Percentiles rank a stretch among this genome's conserved stretches.
Evolutionary conservation across 2,888 invertebrate species (phyloP).

Genomic region (Thyatira batis): DNA sequence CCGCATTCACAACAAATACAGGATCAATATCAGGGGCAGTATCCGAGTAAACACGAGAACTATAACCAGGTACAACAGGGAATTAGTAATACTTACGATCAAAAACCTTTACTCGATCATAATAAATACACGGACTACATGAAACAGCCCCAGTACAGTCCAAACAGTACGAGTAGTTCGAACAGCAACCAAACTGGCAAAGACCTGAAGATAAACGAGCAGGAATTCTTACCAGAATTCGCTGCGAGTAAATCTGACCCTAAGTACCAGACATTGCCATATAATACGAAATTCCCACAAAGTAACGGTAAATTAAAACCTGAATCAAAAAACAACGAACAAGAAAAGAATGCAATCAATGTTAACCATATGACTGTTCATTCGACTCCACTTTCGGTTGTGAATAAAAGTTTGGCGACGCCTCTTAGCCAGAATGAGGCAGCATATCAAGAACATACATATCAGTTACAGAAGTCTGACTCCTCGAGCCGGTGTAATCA

Average conservation of each 20-base stretch:
- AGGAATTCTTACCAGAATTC: slow-evolving; percentile 85
- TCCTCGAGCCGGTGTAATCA: slow-evolving; percentile 78
- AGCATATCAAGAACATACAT: slow-evolving; percentile 79
- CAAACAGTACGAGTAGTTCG: slow-evolving; percentile 79
- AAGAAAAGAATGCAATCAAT: slow-evolving; percentile 67
- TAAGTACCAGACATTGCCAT: slow-evolving; percentile 95
- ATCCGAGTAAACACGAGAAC: slow-evolving; percentile 68
- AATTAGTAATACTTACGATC: slow-evolving; percentile 74
- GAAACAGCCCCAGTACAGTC: slow-evolving; percentile 81
- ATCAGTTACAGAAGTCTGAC: slow-evolving; percentile 80
- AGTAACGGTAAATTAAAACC: slow-evolving; percentile 69
- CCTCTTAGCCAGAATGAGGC: slow-evolving; percentile 83
- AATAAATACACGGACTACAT: slow-evolving; percentile 78
- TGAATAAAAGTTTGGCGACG: slow-evolving; percentile 85
- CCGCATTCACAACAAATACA: slow-evolving; percentile 60
- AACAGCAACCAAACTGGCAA: slow-evolving; percentile 76
- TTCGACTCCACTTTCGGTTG: slow-evolving; percentile 77
- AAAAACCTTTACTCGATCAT: slow-evolving; percentile 71
- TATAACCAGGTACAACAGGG: slow-evolving; percentile 75
- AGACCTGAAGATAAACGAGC: slow-evolving; percentile 76
- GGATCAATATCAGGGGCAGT: slow-evolving; percentile 71
- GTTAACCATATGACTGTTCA: slow-evolving; percentile 81
- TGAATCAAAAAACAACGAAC: slow-evolving; percentile 66
- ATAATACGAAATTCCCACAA: slow-evolving; percentile 93
- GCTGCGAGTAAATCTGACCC: slow-evolving; percentile 92